Evolutionary conservation across 1,140 invertebrate species (phyloP).

Genomic region (Ips typographus): DNA sequence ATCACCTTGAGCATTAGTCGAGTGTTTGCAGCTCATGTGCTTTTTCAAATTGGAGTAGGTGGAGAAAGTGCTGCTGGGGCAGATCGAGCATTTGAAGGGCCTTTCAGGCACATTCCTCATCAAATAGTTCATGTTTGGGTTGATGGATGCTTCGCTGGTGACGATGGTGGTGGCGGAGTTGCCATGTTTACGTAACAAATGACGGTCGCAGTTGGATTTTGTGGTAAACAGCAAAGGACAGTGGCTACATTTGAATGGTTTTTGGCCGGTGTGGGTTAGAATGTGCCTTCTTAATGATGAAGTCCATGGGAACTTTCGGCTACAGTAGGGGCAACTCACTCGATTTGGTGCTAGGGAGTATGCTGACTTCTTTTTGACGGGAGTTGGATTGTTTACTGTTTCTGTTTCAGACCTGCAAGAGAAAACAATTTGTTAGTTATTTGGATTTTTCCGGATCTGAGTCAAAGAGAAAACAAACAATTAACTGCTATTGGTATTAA

Average conservation of each 20-base stretch:
- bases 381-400: slow-evolving; percentile 42
- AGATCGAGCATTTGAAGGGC: slow-evolving; percentile 81
- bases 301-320: slow-evolving; percentile 92
- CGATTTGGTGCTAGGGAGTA: slow-evolving; percentile 93
- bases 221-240: slow-evolving; percentile 93
- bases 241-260: slow-evolving; percentile 91
- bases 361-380: slow-evolving; percentile 85
- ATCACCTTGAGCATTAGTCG: slow-evolving; percentile 51
- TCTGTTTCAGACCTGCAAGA: slow-evolving; percentile 60
- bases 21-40: slow-evolving; percentile 72
- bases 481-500: slow-evolving; percentile 22
- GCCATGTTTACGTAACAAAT: slow-evolving; percentile 87
- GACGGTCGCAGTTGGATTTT: slow-evolving; percentile 95
- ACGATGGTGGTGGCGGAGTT: slow-evolving; percentile 51
- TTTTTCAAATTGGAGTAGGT: slow-evolving; percentile 78
- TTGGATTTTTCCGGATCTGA: too few relatives aligned
- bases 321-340: slow-evolving; percentile 88
- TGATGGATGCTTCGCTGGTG: slow-evolving; percentile 45
- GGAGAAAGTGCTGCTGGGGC: slow-evolving; percentile 83
- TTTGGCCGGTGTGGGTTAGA: slow-evolving; percentile 92
- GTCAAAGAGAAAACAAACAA: slow-evolving; percentile 7
- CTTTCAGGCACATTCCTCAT: slow-evolving; percentile 75
- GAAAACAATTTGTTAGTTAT: not conserved
- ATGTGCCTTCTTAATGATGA: slow-evolving; percentile 91
- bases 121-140: slow-evolving; percentile 50